Percentiles rank a stretch among this genome's conserved stretches.
phyloP scores from a whole-genome alignment of 2,888 invertebrate species.

The Trissolcus brochymenae region DNA sequence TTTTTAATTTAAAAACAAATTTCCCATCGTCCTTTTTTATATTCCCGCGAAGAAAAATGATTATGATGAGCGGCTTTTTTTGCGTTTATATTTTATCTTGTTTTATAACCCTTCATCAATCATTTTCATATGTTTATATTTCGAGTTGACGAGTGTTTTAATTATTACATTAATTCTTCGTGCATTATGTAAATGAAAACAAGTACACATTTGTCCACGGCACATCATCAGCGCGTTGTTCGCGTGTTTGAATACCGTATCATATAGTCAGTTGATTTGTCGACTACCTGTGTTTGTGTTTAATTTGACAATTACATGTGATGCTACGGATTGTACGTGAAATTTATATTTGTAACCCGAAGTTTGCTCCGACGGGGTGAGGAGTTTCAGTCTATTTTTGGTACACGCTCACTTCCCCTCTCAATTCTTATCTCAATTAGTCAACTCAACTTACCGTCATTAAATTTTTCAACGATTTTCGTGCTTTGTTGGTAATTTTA shows the following conservation, averaged over 20 bases:
- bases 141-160: too few relatives aligned
- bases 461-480: too few relatives aligned
- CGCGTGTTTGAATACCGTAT: conserved; percentile 6
- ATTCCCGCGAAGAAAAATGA: too few relatives aligned
- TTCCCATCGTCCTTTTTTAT: too few relatives aligned
- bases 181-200: conserved; percentile 2
- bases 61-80: too few relatives aligned
- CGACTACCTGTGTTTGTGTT: conserved; percentile 11
- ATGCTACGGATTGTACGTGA: not conserved
- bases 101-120: not conserved
- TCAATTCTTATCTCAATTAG: too few relatives aligned
- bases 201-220: not conserved
- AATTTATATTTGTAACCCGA: not conserved
- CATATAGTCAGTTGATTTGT: conserved; percentile 5
- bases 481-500: too few relatives aligned
- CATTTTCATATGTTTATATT: not conserved
- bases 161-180: not conserved
- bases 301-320: conserved; percentile 6
- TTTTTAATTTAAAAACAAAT: too few relatives aligned
- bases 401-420: too few relatives aligned
- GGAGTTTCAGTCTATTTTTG: too few relatives aligned
- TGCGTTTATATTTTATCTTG: too few relatives aligned
- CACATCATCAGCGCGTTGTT: not conserved
- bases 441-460: too few relatives aligned
- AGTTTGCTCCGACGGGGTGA: not conserved